Base-by-base conservation (phyloP, 64 coral and sea anemone genomes). In the Pocillopora verrucosa region DNA sequence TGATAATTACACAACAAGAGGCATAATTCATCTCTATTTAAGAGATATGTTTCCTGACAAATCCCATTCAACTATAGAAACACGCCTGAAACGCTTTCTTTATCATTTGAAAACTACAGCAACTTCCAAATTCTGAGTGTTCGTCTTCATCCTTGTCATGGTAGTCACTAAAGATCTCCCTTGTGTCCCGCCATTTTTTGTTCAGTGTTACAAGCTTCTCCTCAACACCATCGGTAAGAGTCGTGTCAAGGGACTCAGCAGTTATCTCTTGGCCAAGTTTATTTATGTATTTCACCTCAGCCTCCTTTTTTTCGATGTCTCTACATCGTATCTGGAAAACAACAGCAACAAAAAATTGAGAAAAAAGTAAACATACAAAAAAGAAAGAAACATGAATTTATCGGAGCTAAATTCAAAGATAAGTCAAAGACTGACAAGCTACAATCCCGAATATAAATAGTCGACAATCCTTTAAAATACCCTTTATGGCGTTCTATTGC, bases 251-350 rank as follows among this genome's bases (percentile, higher is more conserved):
- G 10, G 80, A 38, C 26, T 84, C 69, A 7, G 16, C 76, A 34
- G 51, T 76, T 62, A 91, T 85, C 62, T 91, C 89, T 22, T 91
- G 69, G 9, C 89, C 89, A 36, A 85, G 79, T 65, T 84, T 62
- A 36, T 85, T 76, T 59, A 91, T 76, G 11, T 61, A 19, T 64
- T 91, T 76, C 60, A 91, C 58, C 72, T 77, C 45, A 36, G 13
- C 74, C 63, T 91, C 79, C 14, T 61, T 91, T 14, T 61, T 25
- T 4, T 91, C 36, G 61, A 83, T 75, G 4, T 85, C 57, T 56
- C 38, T 60, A 36, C 73, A 91, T 12, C 79, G 69, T 75, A 64
- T 56, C 89, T 91, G 36, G 11, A 61, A 17, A 26, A 56, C 17
- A 72, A 72, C 41, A 36, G n/a, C 15, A 9, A 70, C 2, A 56